phyloP scores from a whole-genome alignment of 37 sponge, comb jelly and placozoan genomes.

The Dysidea cf. avara region DNA sequence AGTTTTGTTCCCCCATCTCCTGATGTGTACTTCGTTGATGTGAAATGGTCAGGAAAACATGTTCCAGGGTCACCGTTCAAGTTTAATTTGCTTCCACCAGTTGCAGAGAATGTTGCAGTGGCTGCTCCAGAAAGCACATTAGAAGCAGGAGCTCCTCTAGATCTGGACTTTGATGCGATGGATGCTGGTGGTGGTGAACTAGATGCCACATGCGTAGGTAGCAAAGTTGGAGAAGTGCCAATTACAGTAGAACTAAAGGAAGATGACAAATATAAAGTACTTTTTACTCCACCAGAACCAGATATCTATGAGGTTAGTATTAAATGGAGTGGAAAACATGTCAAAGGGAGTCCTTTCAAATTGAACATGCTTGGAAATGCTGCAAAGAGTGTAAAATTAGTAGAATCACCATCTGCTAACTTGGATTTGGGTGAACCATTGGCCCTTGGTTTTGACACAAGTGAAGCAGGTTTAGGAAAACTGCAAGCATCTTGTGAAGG shows the following conservation, averaged over 20 bases:
- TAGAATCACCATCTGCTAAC: slow-evolving; percentile 30
- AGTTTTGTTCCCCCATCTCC: slow-evolving; percentile 20
- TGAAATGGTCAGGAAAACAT: slow-evolving; percentile 31
- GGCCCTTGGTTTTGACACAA: slow-evolving; percentile 29
- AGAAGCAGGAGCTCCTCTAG: slow-evolving; percentile 49
- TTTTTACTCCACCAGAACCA: slow-evolving; percentile 23
- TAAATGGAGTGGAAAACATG: slow-evolving; percentile 54
- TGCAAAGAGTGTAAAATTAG: slow-evolving; percentile 37
- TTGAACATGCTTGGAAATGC: slow-evolving; percentile 26
- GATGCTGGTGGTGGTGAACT: slow-evolving; percentile 41
- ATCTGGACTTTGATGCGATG: slow-evolving; percentile 33
- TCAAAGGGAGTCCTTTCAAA: slow-evolving; percentile 61
- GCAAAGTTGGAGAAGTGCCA: slow-evolving; percentile 27
- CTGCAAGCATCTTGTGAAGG: slow-evolving; percentile 48
- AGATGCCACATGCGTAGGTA: slow-evolving; percentile 29
- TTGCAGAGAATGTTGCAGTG: slow-evolving; percentile 40
- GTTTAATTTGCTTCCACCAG: slow-evolving; percentile 32
- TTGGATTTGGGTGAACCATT: slow-evolving; percentile 34
- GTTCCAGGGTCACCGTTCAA: slow-evolving; percentile 71
- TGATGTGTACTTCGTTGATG: slow-evolving; percentile 49
- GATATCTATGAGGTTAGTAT: slow-evolving; percentile 54
- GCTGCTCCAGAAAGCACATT: slow-evolving; percentile 25
- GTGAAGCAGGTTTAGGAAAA: slow-evolving; percentile 64
- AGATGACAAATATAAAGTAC: slow-evolving; percentile 31
- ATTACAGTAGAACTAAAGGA: slow-evolving; percentile 25